Evolutionary conservation across 2,888 invertebrate genomes (phyloP).

Genomic region (Griposia aprilina): DNA sequence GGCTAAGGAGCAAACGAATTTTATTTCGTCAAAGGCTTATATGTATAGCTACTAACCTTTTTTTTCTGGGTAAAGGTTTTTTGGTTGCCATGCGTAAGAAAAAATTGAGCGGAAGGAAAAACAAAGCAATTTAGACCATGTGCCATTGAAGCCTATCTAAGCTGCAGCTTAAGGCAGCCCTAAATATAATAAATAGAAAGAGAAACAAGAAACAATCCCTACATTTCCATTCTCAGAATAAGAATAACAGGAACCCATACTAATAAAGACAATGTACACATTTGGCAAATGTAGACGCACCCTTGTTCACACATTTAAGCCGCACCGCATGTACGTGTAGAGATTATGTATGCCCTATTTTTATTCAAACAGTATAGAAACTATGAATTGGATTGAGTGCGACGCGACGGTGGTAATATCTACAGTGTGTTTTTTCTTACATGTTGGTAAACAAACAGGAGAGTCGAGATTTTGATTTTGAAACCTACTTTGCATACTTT

Average conservation of each 20-base stretch:
- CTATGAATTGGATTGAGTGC: constrained; percentile 68
- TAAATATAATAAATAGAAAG: not conserved
- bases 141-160: not conserved
- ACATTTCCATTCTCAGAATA: constrained; percentile 24
- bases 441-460: constrained; percentile 2
- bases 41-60: not conserved
- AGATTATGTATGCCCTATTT: constrained; percentile 68
- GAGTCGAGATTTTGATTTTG: not conserved
- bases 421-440: constrained; percentile 4
- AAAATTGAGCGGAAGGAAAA: not conserved
- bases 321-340: constrained; percentile 60
- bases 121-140: constrained; percentile 8
- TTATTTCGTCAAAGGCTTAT: constrained; percentile 3
- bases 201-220: not conserved
- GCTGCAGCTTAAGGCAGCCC: not conserved
- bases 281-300: constrained; percentile 44
- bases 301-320: constrained; percentile 62
- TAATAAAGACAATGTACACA: constrained; percentile 52
- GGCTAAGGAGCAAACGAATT: constrained; percentile 2
- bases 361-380: constrained; percentile 69
- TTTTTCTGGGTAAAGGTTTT: not conserved
- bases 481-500: not conserved
- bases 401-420: constrained; percentile 52
- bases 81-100: not conserved
- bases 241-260: constrained; percentile 32